phyloP scores from a whole-genome alignment of 2,113 vertebrate genomes.

The Ammodytes marinus region DNA sequence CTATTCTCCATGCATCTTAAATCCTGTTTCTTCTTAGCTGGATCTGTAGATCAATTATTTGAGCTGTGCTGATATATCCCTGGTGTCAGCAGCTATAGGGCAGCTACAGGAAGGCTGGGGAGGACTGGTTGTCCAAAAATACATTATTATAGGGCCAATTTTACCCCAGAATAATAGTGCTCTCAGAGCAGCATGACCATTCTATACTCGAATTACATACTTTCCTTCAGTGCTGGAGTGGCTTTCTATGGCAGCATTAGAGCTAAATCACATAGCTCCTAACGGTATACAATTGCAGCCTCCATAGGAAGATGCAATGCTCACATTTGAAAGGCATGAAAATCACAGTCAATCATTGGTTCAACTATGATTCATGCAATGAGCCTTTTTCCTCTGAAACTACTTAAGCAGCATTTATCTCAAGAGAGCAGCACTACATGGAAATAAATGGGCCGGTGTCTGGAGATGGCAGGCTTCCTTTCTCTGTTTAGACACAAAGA shows the following conservation, averaged over 20 bases:
- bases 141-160: conserved; percentile 71
- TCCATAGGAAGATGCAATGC: conserved; percentile 40
- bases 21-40: conserved; percentile 78
- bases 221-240: conserved; percentile 49
- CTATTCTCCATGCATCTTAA: conserved; percentile 78
- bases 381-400: conserved; percentile 44
- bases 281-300: conserved; percentile 18
- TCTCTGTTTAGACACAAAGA: conserved; percentile 59
- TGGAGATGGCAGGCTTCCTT: conserved; percentile 50
- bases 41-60: conserved; percentile 77
- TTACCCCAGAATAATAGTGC: conserved; percentile 54
- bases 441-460: conserved; percentile 55
- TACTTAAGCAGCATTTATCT: conserved; percentile 61
- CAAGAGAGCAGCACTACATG: conserved; percentile 57
- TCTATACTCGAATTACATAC: conserved; percentile 44
- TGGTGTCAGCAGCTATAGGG: conserved; percentile 73
- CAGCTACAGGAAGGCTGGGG: conserved; percentile 57
- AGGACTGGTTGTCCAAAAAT: conserved; percentile 64
- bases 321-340: conserved; percentile 55
- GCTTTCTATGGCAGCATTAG: conserved; percentile 33
- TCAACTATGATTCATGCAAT: conserved; percentile 41
- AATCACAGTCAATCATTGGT: conserved; percentile 56
- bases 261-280: conserved; percentile 31
- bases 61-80: conserved; percentile 61
- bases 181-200: conserved; percentile 47